phyloP scores from a whole-genome alignment of 2,888 invertebrate genomes.

The Sphecodes monilicornis region DNA sequence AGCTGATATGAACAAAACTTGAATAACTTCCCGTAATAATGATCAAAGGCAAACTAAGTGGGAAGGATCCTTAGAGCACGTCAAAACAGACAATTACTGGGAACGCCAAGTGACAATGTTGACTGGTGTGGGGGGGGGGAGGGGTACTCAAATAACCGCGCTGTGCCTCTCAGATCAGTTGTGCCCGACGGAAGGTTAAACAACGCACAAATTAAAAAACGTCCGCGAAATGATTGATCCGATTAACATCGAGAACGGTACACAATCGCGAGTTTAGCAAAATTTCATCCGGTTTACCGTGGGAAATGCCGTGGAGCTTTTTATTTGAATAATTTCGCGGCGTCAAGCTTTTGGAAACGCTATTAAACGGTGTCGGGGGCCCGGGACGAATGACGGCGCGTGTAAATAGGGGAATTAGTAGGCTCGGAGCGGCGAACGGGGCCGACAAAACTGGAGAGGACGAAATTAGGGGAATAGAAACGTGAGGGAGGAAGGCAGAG shows the following conservation, averaged over 20 bases:
- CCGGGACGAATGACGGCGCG: slow-evolving; percentile 48
- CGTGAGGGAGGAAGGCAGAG: slow-evolving; percentile 1
- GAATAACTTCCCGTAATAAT: too few species aligned
- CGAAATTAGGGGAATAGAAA: slow-evolving; percentile 40
- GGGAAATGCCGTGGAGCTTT: neutral
- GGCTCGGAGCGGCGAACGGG: slow-evolving; percentile 22
- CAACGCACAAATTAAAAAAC: neutral
- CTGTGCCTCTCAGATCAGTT: too few species aligned
- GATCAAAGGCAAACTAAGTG: too few species aligned
- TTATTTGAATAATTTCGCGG: slow-evolving; percentile 2
- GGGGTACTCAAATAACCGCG: too few species aligned
- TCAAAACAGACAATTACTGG: too few species aligned
- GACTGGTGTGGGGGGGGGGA: too few species aligned
- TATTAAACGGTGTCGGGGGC: slow-evolving; percentile 58
- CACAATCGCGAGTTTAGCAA: neutral
- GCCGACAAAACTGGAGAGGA: neutral
- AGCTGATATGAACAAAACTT: too few species aligned
- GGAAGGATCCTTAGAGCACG: too few species aligned
- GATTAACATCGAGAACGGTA: neutral
- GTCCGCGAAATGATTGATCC: neutral
- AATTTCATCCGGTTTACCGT: neutral
- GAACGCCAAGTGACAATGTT: too few species aligned
- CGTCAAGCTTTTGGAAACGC: neutral
- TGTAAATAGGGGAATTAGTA: slow-evolving; percentile 62
- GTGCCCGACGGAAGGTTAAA: too few species aligned